Conservation (phyloP, 2,888 invertebrate species). For the Synanthedon andrenaeformis region DNA sequence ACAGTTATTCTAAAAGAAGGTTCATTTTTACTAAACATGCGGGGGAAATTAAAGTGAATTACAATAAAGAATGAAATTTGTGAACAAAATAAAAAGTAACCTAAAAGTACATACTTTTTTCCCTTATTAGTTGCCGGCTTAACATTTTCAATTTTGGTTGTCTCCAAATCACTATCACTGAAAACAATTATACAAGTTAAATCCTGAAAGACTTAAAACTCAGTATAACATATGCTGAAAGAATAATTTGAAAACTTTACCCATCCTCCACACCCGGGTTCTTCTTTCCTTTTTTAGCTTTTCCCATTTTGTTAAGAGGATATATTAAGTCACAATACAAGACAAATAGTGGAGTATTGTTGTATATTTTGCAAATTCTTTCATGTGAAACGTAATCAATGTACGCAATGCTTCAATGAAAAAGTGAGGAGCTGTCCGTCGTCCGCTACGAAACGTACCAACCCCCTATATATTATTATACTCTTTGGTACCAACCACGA, state of each 20-base stretch:
- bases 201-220: constrained; percentile 9
- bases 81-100: constrained; percentile 26
- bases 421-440: too few species aligned
- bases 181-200: constrained; percentile 21
- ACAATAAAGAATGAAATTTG: not conserved
- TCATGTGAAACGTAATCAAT: constrained; percentile 62
- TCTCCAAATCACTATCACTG: constrained; percentile 75
- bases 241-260: constrained; percentile 56
- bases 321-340: constrained; percentile 59
- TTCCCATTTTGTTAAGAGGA: constrained; percentile 72
- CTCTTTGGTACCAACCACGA: not conserved
- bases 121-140: constrained; percentile 48
- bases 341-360: constrained; percentile 41
- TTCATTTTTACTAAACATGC: not conserved
- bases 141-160: constrained; percentile 45
- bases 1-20: constrained; percentile 32
- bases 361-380: constrained; percentile 52
- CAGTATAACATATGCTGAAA: constrained; percentile 37
- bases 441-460: too few species aligned
- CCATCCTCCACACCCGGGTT: constrained; percentile 79
- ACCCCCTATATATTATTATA: too few species aligned
- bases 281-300: constrained; percentile 86
- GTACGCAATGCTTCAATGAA: constrained; percentile 23
- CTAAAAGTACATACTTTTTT: constrained; percentile 60
- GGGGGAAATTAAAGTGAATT: not conserved